Evolutionary conservation across 2,113 vertebrate genomes (phyloP).

Genomic region (Protobothrops mucrosquamatus): DNA sequence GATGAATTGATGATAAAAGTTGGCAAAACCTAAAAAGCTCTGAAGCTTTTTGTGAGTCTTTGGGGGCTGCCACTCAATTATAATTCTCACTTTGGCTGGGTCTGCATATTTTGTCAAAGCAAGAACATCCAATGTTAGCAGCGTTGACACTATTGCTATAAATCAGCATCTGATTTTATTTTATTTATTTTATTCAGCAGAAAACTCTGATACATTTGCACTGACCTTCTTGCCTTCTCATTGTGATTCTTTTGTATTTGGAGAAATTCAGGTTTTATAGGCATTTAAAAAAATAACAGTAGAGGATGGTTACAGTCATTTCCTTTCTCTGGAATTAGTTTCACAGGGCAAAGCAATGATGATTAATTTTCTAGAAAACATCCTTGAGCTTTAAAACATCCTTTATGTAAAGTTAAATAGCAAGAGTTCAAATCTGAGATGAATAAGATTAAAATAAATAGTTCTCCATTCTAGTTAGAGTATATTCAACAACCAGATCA

Average conservation of each 20-base stretch:
- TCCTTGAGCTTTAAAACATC: not conserved
- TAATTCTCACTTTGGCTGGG: too few species aligned
- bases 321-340: not conserved
- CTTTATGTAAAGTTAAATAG: not conserved
- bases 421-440: not conserved
- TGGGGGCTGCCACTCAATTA: too few species aligned
- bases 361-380: not conserved
- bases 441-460: not conserved
- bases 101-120: too few species aligned
- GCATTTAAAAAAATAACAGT: not conserved
- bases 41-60: too few species aligned
- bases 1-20: too few species aligned
- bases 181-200: not conserved
- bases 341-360: not conserved
- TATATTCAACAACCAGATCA: not conserved
- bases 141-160: not conserved
- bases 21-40: too few species aligned
- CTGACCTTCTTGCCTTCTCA: not conserved
- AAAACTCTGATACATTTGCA: not conserved
- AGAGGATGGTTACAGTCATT: not conserved
- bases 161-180: not conserved
- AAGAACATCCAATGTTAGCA: too few species aligned
- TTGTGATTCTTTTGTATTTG: not conserved
- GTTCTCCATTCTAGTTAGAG: not conserved
- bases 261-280: not conserved